A percentile compares a stretch with the other conserved stretches of the same genome.
Evolutionary conservation across 2,113 vertebrate species (phyloP).

Genomic region (Amia ocellicauda): DNA sequence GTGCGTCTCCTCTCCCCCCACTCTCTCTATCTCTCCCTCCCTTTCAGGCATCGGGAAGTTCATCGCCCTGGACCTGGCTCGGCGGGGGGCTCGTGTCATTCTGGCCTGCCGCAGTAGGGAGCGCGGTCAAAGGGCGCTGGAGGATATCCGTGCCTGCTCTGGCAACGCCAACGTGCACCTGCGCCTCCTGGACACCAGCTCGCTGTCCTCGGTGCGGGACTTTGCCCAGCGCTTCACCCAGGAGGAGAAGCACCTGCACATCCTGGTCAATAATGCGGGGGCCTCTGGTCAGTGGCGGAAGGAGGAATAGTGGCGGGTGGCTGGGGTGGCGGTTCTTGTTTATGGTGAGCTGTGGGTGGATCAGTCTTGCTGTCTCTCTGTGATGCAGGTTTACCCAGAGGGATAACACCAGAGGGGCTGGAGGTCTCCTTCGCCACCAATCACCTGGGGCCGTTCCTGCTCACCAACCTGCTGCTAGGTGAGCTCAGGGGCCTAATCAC

Average conservation of each 20-base stretch:
- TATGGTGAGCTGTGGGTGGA: not conserved
- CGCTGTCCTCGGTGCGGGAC: constrained; percentile 66
- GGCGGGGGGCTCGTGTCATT: constrained; percentile 74
- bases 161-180: constrained; percentile 65
- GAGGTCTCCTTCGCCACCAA: constrained; percentile 77
- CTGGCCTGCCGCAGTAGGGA: constrained; percentile 69
- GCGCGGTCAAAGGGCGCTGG: constrained; percentile 50
- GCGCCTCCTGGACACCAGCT: constrained; percentile 68
- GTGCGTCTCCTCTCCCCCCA: no score
- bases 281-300: constrained; percentile 53
- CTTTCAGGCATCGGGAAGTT: constrained; percentile 73
- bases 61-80: constrained; percentile 74
- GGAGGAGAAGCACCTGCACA: constrained; percentile 70
- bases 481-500: constrained; percentile 28
- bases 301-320: rapidly evolving
- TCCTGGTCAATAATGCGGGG: constrained; percentile 80
- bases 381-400: constrained; percentile 61
- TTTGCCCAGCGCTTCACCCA: constrained; percentile 60
- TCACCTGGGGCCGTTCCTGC: constrained; percentile 79
- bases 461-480: constrained; percentile 83
- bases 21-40: not conserved
- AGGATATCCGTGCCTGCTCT: constrained; percentile 62
- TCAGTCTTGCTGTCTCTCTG: not conserved
- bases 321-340: no score
- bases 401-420: constrained; percentile 69